A percentile compares a stretch with the other conserved stretches of the same genome.
Conservation (phyloP, 2,113 vertebrate species). For the Pandion haliaetus region DNA sequence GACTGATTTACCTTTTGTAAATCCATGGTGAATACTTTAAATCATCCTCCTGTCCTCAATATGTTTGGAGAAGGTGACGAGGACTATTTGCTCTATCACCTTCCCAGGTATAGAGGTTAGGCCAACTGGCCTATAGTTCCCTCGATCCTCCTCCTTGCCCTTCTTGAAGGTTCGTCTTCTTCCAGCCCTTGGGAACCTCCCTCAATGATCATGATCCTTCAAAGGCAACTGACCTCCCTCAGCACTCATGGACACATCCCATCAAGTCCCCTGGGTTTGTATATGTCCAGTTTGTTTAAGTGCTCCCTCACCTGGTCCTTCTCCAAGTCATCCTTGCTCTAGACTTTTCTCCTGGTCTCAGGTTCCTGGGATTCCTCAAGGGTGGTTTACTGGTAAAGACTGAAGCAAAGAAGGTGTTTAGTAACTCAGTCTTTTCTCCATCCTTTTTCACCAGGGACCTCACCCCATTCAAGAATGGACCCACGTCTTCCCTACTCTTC, state of each 20-base stretch:
- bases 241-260: background rate
- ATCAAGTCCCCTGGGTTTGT: background rate
- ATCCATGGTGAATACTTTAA: background rate
- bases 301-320: background rate
- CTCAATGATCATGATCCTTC: background rate
- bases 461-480: background rate
- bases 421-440: background rate
- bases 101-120: background rate
- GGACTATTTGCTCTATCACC: background rate
- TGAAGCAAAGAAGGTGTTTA: background rate
- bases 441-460: background rate
- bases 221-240: background rate
- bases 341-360: background rate
- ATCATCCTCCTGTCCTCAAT: background rate
- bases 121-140: background rate
- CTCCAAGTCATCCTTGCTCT: background rate
- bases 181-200: background rate
- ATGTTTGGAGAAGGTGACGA: background rate
- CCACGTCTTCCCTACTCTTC: background rate
- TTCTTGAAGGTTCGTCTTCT: background rate
- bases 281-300: background rate
- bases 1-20: background rate
- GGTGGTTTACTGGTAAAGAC: background rate
- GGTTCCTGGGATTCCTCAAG: background rate
- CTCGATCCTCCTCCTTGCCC: background rate